Base-by-base conservation (phyloP, 2,888 invertebrate genomes). In the Eupithecia subumbrata region DNA sequence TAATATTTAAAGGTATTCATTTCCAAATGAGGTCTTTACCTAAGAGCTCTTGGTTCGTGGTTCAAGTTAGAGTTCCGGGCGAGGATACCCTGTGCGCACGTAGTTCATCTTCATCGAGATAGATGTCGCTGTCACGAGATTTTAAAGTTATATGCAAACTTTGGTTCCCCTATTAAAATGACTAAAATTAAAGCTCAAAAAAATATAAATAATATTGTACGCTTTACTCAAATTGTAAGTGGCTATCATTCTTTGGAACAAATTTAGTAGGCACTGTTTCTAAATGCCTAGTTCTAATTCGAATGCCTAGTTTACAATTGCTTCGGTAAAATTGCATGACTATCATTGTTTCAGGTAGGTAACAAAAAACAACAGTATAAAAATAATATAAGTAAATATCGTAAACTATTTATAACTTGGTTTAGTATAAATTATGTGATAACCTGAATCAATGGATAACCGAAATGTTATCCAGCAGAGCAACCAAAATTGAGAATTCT, bases 111-210 rank as follows among this genome's bases (percentile, higher is more conserved):
- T 43, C 16, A 66, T 73, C 71, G 18, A 22, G 60, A 80, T 34
- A 82, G 82, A 80, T 82, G 82, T 78, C 82, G 74, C 79, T 78
- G 56, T 52, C 8, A 37, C 5, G 5, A 16, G 25, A 12, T 68
- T 68, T n/a, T 14, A 68, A 14, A 25, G 68, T 22, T 43, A 22
- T n/a, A 37, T 40, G 5, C 60, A 60, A 60, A 14, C 11, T 14
- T 60, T 25, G 12, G 25, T 60, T 56, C 0, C 16, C 16, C 5
- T 48, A 48, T 7, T 8, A 48, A 48, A n/a, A n/a, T 48, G 2
- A 48, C 8, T n/a, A 9, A n/a, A 48, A 48, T 48, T 48, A 18
- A n/a, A 18, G 18, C 8, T 48, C 8, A 48, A 2, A n/a, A 7
- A n/a, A n/a, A 48, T 48, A 48, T 9, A n/a, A 48, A n/a, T 48